A percentile compares a stretch with the other conserved stretches of the same genome.
These are phyloP conservation scores for Melieria picta DNA, from an alignment of 2,888 invertebrate genomes.

Conservation along the genomic window DNA sequence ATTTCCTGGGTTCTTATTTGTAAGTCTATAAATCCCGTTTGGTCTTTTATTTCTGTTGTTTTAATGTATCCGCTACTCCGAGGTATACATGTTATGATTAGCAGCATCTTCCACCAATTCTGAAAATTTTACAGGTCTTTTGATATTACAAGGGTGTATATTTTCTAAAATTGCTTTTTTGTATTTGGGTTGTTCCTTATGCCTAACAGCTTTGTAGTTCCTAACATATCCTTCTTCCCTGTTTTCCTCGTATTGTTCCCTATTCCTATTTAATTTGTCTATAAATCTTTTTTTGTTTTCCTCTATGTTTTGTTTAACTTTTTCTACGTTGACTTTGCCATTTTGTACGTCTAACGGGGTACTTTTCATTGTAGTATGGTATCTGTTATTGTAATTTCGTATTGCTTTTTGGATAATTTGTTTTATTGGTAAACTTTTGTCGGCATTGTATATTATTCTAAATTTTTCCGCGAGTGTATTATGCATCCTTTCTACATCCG, in stretches of 20 bases:
- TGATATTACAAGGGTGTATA: slow-evolving; percentile 38
- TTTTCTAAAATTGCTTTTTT: slow-evolving; percentile 34
- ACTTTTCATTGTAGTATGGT: too few relatives aligned
- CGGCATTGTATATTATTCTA: slow-evolving; percentile 29
- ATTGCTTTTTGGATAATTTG: slow-evolving; percentile 27
- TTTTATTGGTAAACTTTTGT: slow-evolving; percentile 32
- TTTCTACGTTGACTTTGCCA: too few relatives aligned
- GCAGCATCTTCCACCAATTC: slow-evolving; percentile 19
- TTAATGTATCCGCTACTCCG: slow-evolving; percentile 11
- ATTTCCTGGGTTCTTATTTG: slow-evolving; percentile 34
- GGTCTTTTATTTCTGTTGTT: slow-evolving; percentile 25
- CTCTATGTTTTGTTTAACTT: not conserved
- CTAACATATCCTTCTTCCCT: too few relatives aligned
- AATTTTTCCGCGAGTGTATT: slow-evolving; percentile 31
- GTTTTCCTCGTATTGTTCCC: too few relatives aligned
- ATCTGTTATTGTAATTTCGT: slow-evolving; percentile 8
- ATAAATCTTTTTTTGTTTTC: slow-evolving; percentile 2
- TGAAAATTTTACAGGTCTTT: slow-evolving; percentile 39
- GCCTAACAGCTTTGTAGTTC: slow-evolving; percentile 26
- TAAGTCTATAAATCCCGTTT: slow-evolving; percentile 36
- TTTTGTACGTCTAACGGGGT: too few relatives aligned
- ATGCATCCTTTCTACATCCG: slow-evolving; percentile 40
- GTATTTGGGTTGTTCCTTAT: slow-evolving; percentile 37
- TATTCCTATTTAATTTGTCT: too few relatives aligned
- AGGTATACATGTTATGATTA: slow-evolving; percentile 18